Evolutionary conservation across 2,888 invertebrate genomes (phyloP).

Genomic region (Meliscaeva auricollis): DNA sequence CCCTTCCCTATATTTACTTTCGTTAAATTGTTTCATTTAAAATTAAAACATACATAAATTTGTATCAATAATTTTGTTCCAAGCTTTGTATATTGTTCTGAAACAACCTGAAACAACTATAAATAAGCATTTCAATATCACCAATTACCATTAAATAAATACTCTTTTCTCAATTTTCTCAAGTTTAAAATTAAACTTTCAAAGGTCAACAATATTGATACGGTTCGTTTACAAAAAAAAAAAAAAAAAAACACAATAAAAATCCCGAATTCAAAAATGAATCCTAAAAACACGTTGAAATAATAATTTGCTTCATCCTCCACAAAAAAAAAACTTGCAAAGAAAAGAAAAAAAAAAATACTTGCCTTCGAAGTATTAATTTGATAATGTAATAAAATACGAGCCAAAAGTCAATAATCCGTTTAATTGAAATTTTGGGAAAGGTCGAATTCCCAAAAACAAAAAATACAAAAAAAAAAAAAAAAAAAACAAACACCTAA

Average conservation of each 20-base stretch:
- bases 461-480: neutral
- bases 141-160: too few relatives aligned
- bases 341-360: neutral
- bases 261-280: neutral
- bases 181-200: too few relatives aligned
- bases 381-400: neutral
- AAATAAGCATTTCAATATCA: too few relatives aligned
- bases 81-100: too few relatives aligned
- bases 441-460: neutral
- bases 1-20: too few relatives aligned
- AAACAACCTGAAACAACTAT: too few relatives aligned
- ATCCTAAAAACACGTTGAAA: neutral
- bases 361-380: neutral
- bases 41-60: too few relatives aligned
- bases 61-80: too few relatives aligned
- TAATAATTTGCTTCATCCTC: neutral
- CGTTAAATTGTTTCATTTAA: too few relatives aligned
- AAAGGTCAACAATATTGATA: too few relatives aligned
- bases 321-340: neutral
- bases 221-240: too few relatives aligned
- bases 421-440: constrained; percentile 12
- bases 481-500: neutral
- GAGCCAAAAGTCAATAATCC: constrained; percentile 13
- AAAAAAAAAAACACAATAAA: neutral
- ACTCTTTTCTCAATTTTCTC: too few relatives aligned